Evolutionary conservation across 2,888 invertebrate genomes (phyloP).

Genomic region (Brassicogethes aeneus): DNA sequence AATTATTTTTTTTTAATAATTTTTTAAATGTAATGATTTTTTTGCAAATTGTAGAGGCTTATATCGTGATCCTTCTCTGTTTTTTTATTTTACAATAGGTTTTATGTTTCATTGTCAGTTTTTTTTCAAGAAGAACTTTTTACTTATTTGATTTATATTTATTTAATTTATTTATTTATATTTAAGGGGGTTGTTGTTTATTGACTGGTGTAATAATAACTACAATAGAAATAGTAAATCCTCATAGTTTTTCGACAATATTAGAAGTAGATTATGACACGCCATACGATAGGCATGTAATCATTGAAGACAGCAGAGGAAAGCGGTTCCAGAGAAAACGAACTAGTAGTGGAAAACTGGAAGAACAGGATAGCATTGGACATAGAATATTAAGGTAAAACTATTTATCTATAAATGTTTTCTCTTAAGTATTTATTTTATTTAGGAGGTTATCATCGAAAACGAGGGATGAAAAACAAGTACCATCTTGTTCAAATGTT

Average conservation of each 20-base stretch:
- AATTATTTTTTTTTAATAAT: no score
- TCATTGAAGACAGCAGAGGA: constrained; percentile 78
- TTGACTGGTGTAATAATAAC: constrained; percentile 73
- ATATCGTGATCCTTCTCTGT: no score
- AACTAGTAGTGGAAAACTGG: constrained; percentile 45
- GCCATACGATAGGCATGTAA: constrained; percentile 86
- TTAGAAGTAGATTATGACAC: constrained; percentile 90
- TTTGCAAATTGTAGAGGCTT: no score
- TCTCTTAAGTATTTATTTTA: constrained; percentile 8
- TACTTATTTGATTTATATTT: constrained; percentile 2
- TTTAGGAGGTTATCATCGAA: constrained; percentile 61
- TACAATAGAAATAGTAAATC: constrained; percentile 76
- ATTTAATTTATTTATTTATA: constrained; percentile 1
- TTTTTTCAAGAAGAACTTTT: no score
- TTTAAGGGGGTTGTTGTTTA: constrained; percentile 66
- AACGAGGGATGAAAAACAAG: constrained; percentile 47
- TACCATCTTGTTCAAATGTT: constrained; percentile 19
- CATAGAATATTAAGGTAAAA: constrained; percentile 59
- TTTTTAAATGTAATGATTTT: no score
- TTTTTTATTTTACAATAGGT: no score
- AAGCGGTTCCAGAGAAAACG: constrained; percentile 53
- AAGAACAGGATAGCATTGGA: constrained; percentile 50
- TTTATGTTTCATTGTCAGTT: no score
- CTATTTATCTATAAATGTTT: constrained; percentile 2
- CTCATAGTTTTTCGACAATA: constrained; percentile 86